Conservation (phyloP, 1,140 invertebrate genomes). For the Samia ricini region DNA sequence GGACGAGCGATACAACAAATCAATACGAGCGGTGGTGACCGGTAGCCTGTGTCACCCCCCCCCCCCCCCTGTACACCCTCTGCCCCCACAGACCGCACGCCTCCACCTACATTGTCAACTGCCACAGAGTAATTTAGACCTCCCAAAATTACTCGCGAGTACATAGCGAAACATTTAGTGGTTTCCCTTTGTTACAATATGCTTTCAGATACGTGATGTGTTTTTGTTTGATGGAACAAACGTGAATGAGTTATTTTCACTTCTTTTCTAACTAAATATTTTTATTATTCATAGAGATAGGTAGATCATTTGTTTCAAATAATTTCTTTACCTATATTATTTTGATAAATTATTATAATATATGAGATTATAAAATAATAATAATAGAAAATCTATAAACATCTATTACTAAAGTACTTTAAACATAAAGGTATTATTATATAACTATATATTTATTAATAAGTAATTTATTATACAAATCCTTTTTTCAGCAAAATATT, state of each 20-base stretch:
- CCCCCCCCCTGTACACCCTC: constrained; percentile 19
- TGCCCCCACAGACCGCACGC: constrained; percentile 57
- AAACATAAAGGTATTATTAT: too few relatives aligned
- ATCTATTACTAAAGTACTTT: too few relatives aligned
- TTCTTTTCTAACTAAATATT: background rate
- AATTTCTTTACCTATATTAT: too few relatives aligned
- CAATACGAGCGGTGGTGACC: constrained; percentile 77
- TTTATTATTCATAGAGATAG: background rate
- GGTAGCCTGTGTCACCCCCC: constrained; percentile 72
- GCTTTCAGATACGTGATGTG: constrained; percentile 11
- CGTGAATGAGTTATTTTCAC: background rate
- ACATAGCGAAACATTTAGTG: constrained; percentile 18
- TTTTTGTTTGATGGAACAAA: constrained; percentile 3
- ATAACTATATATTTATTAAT: too few relatives aligned
- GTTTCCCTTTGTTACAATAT: constrained; percentile 24
- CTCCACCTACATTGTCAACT: constrained; percentile 74
- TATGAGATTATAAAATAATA: too few relatives aligned
- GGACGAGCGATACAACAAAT: constrained; percentile 77
- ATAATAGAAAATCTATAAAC: too few relatives aligned
- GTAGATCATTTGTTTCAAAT: too few relatives aligned
- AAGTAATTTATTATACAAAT: too few relatives aligned
- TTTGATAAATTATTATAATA: too few relatives aligned
- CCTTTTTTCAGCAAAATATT: too few relatives aligned
- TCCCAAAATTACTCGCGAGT: constrained; percentile 29
- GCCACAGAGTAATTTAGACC: constrained; percentile 57